phyloP scores from a whole-genome alignment of 2,113 vertebrate species.

The Python bivittatus region DNA sequence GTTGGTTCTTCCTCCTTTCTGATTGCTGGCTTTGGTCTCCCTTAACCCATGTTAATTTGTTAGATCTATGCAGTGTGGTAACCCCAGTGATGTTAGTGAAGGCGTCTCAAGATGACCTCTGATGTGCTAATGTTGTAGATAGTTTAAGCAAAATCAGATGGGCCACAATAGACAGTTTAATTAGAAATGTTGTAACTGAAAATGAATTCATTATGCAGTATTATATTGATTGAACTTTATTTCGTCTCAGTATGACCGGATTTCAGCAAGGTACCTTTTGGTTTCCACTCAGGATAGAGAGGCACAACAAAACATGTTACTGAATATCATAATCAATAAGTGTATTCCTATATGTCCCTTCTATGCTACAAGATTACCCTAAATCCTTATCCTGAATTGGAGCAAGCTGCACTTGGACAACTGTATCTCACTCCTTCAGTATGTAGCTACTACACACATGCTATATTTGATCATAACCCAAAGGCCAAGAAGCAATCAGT shows the following conservation, averaged over 20 bases:
- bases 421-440: neutral
- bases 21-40: neutral
- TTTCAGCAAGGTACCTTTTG: neutral
- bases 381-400: neutral
- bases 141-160: neutral
- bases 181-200: neutral
- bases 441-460: too few species aligned
- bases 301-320: neutral
- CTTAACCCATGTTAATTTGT: neutral
- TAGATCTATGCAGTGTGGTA: too few species aligned
- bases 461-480: too few species aligned
- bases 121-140: neutral
- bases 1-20: neutral
- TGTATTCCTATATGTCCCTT: neutral
- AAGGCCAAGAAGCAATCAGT: too few species aligned
- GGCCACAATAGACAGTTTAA: neutral
- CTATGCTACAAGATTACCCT: neutral
- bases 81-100: too few species aligned
- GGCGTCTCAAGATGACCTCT: neutral
- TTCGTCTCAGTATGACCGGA: constrained; percentile 3
- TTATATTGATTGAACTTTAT: too few species aligned
- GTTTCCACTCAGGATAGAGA: neutral
- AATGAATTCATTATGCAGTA: too few species aligned
- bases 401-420: neutral
- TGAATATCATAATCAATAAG: neutral